A percentile compares a stretch with the other conserved stretches of the same genome.
Conservation (phyloP, 2,113 vertebrate genomes). For the Labeo catla region DNA sequence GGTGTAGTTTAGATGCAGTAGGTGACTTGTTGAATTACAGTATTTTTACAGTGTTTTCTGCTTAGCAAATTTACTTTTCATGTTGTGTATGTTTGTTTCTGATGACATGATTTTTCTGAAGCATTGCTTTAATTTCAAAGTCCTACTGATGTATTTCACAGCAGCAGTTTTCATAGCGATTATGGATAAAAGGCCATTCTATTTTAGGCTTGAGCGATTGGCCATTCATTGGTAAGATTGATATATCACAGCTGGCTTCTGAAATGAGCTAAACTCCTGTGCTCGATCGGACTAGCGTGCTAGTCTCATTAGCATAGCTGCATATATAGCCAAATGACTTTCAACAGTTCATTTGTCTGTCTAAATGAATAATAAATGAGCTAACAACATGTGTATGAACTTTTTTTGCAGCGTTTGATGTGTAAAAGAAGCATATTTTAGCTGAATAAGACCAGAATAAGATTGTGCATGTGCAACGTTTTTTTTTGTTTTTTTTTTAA, state of each 20-base stretch:
- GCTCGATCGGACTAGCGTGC: not conserved
- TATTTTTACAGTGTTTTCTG: not conserved
- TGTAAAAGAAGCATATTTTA: not conserved
- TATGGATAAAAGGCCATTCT: conserved; percentile 39
- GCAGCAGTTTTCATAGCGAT: conserved; percentile 53
- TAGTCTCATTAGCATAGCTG: conserved; percentile 55
- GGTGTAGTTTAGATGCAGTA: not conserved
- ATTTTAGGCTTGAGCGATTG: conserved; percentile 41
- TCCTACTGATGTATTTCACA: conserved; percentile 26
- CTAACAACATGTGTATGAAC: conserved; percentile 31
- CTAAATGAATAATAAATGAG: conserved; percentile 41
- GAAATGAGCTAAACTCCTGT: conserved; percentile 47
- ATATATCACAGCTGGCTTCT: conserved; percentile 16
- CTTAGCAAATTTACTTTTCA: not conserved
- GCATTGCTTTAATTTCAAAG: conserved; percentile 12
- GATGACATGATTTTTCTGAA: not conserved
- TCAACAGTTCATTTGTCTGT: conserved; percentile 26
- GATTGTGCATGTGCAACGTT: not conserved
- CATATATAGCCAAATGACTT: conserved; percentile 46
- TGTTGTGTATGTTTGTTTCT: not conserved
- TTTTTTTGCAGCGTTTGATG: not conserved
- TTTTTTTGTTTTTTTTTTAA: too few species aligned
- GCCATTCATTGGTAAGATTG: conserved; percentile 20
- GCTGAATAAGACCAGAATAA: not conserved
- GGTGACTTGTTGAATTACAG: not conserved